Base-by-base conservation (phyloP, 2,888 invertebrate genomes). In the Smittia aterrima region DNA sequence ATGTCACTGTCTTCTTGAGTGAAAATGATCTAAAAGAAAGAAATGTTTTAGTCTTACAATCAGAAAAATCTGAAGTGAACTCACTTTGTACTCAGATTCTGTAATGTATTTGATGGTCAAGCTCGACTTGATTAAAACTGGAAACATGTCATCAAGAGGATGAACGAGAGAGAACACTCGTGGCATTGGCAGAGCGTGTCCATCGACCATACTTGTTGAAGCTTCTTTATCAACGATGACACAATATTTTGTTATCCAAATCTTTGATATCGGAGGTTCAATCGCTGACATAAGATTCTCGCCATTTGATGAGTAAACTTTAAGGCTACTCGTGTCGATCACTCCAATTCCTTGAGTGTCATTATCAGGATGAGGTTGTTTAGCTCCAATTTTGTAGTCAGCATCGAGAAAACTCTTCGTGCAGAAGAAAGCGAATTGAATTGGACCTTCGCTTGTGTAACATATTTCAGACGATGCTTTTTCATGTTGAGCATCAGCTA, bases 91-190 rank as follows among this genome's bases (percentile, higher is more conserved):
- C 75, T 87, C 86, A 0, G 85, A 85, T 78, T 89, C 89, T n/a
- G 87, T 88, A 75, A 89, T 85, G 77, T 89, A 87, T 74, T 87
- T 86, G 0, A 88, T 80, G 0, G 85, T 84, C 0, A 83, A 84
- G 75, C 88, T 85, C 16, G 90, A 88, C 79, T 90, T 91, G 76
- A 90, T 85, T 6, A 93, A 83, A 40, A 96, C 87, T 0, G 96
- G 96, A 74, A 92, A 90, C 25, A 95, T 90, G 83, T 97, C 96
- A 81, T 97, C 94, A 72, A 96, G 83, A 0, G 96, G 96, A 85
- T 96, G 95, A 0, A 91, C 86, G 75, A 97, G 83, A 7, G 95
- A 94, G 82, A 93, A 97, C 66, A 96, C 86, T 0, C 91, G 89
- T 0, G 96, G 93, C 79, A 92, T 85, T 0, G 85, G 84, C 68